These are phyloP conservation scores for Poeciliopsis presidionis DNA, from an alignment of 2,797 vertebrate species.

Conservation along the genomic window DNA sequence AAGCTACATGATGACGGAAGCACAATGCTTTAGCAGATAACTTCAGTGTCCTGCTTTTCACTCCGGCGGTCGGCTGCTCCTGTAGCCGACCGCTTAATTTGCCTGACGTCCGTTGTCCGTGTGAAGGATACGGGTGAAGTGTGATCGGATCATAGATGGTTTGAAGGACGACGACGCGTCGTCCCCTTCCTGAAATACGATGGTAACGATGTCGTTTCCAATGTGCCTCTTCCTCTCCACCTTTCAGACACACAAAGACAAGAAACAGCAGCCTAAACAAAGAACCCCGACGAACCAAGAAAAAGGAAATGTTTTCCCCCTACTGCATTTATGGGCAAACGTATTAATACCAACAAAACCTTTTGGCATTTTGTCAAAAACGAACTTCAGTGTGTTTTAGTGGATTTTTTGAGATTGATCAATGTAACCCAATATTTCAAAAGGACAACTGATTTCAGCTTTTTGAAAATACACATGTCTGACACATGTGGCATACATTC, in stretches of 20 bases:
- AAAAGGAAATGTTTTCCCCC: background rate
- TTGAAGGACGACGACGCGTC: conserved; percentile 95
- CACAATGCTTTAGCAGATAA: background rate
- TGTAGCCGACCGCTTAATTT: conserved; percentile 13
- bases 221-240: conserved; percentile 99
- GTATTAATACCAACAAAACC: background rate
- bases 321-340: background rate
- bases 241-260: conserved; percentile 68
- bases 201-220: conserved; percentile 98
- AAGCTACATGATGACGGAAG: conserved; percentile 11
- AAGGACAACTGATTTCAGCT: background rate
- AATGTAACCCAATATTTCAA: background rate
- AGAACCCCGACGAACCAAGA: background rate
- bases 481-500: background rate
- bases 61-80: background rate
- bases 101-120: conserved; percentile 10
- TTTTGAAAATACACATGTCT: background rate
- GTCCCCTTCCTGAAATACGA: conserved; percentile 97
- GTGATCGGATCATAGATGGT: conserved; percentile 98
- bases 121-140: conserved; percentile 98
- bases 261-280: conserved; percentile 4
- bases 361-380: background rate
- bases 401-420: background rate
- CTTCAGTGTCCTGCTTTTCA: background rate
- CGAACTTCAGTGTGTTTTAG: background rate